Evolutionary conservation across 2,888 invertebrate species (phyloP), one percentile per base, ranked within the genome.

Genomic region (Lamellibrachia satsuma): DNA sequence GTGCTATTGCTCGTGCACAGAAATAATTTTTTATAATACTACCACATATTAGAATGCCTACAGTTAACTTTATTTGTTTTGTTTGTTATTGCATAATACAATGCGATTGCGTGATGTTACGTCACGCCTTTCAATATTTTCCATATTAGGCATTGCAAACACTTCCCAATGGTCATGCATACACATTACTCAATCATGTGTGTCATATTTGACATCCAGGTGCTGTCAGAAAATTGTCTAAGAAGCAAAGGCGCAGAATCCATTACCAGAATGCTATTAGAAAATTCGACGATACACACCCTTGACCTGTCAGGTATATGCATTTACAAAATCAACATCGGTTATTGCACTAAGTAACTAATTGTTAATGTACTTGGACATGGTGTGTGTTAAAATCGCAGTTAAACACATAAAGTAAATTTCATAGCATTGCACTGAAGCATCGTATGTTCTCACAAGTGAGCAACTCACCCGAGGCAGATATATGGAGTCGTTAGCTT

Each of bases 271-370:
- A 93, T 94, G 93, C 93, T 95, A 91, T 60, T 92, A 57, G 95
- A 95, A 91, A 95, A 95, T 93, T 94, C 95, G 52, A 93, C 94
- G 51, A 93, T 95, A 11, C 92, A 93, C 22, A 93, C 93, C 0
- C 91, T 95, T 8, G 95, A 95, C 93, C 93, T 95, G 39, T 95
- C 95, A 93, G 95, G 95, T 94, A 94, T 39, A 92, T 75, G 22
- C 75, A 75, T 22, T n/a, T 75, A 15, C 22, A 75, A 15, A 75
- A 75, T 15, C 75, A 3, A 15, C 22, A 22, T 75, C 22, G 22
- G 22, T 22, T 75, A 75, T 75, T 39, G 22, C 22, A 75, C n/a
- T 6, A 6, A 75, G n/a, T 15, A 2, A n/a, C 22, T 6, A 15
- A n/a, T n/a, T 75, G 15, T 75, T 22, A 75, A 22, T 75, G 6